Conservation (phyloP, 1,140 invertebrate species). For the Drosophila cardini region DNA sequence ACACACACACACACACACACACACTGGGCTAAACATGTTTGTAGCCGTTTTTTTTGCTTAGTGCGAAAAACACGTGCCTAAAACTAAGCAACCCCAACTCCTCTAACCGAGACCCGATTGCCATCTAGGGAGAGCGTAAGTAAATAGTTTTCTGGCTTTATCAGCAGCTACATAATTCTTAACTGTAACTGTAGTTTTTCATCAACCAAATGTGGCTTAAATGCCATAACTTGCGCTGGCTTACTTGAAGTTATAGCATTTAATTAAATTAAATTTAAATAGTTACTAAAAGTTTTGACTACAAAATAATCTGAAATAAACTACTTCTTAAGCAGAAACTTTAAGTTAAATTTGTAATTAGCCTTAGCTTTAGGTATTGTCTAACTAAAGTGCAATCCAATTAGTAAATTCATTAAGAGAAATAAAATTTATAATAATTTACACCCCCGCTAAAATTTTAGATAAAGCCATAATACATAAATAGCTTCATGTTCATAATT, state of each 20-base stretch:
- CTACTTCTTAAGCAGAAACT: no score
- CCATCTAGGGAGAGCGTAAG: conserved; percentile 5
- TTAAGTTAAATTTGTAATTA: no score
- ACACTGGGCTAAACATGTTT: neutral
- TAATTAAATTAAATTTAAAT: neutral
- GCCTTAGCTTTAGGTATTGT: no score
- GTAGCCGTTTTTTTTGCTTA: conserved; percentile 16
- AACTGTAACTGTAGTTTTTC: conserved; percentile 1
- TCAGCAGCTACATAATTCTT: conserved; percentile 2
- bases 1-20: conserved; percentile 4
- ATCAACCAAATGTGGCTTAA: neutral
- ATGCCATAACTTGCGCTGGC: neutral
- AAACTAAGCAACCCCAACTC: neutral
- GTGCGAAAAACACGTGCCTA: conserved; percentile 34
- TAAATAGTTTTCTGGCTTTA: conserved; percentile 5
- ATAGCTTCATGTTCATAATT: neutral
- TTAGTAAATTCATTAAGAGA: no score
- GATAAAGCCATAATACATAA: neutral
- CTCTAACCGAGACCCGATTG: neutral
- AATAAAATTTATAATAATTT: no score
- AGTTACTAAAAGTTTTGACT: no score
- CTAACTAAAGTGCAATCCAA: no score
- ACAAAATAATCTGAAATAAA: no score
- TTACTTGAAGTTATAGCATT: neutral
- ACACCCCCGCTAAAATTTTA: no score